Evolutionary conservation across 2,888 invertebrate genomes (phyloP).

Genomic region (Ormyrus thymus): DNA sequence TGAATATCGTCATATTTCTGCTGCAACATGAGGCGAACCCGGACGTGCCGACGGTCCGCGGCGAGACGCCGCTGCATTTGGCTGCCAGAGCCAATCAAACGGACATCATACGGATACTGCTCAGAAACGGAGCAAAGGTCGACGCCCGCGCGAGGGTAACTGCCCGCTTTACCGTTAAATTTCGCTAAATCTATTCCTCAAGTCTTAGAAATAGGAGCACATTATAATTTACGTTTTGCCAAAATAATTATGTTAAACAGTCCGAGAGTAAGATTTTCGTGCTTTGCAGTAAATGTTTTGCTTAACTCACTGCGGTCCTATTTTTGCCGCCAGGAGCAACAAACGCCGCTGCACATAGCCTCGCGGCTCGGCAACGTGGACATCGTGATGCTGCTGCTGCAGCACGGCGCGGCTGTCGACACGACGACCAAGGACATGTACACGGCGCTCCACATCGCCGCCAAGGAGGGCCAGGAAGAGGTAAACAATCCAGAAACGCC

Average conservation of each 20-base stretch:
- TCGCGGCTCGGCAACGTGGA: constrained; percentile 96
- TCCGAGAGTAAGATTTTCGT: background rate
- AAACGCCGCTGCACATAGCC: constrained; percentile 97
- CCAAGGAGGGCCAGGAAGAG: constrained; percentile 89
- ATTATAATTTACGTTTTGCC: background rate
- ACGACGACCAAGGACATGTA: constrained; percentile 96
- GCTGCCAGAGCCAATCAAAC: constrained; percentile 98
- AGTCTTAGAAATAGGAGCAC: background rate
- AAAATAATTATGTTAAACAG: background rate
- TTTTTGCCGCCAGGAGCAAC: constrained; percentile 83
- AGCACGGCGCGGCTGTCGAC: constrained; percentile 93
- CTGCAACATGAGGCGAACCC: constrained; percentile 95
- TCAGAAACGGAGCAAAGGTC: constrained; percentile 94
- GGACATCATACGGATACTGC: constrained; percentile 95
- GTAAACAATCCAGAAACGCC: constrained; percentile 63
- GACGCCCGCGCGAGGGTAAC: constrained; percentile 81
- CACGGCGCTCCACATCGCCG: constrained; percentile 97
- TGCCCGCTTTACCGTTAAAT: constrained; percentile 57
- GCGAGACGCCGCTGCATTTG: constrained; percentile 96
- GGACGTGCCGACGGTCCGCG: constrained; percentile 95
- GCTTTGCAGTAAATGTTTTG: background rate
- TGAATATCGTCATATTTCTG: constrained; percentile 98
- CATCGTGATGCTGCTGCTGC: constrained; percentile 93
- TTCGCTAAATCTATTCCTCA: background rate
- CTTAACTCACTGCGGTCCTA: background rate